phyloP scores from a whole-genome alignment of 2,113 vertebrate species.

The Aspiorhynchus laticeps region DNA sequence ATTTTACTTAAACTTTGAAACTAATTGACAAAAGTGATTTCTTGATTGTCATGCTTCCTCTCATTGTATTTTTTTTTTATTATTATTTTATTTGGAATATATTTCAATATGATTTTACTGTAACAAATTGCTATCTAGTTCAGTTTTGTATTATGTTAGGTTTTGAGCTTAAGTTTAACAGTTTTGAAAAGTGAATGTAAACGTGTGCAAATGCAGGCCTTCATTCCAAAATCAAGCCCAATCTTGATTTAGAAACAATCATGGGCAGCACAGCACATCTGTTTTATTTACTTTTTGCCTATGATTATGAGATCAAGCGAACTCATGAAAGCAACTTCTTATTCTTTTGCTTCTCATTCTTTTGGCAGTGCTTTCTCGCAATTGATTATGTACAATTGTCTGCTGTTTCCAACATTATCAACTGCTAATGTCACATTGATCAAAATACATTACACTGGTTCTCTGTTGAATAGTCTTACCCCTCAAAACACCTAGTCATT shows the following conservation, averaged over 20 bases:
- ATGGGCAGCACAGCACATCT: neutral
- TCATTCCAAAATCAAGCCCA: neutral
- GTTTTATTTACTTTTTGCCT: neutral
- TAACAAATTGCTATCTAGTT: no score
- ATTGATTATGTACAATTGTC: neutral
- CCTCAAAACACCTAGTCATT: neutral
- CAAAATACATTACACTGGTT: neutral
- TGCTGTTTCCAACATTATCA: neutral
- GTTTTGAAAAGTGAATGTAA: neutral
- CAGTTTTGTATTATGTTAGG: no score
- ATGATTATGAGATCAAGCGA: no score
- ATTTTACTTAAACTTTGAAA: no score
- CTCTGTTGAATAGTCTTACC: neutral
- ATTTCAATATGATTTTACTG: no score
- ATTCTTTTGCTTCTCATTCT: neutral
- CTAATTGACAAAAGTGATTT: no score
- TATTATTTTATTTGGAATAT: no score
- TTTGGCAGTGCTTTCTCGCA: neutral
- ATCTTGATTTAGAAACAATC: no score
- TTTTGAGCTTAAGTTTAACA: no score
- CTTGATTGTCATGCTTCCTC: no score
- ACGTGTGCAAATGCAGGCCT: neutral
- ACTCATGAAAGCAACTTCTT: neutral
- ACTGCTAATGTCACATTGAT: neutral
- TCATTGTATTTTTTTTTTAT: no score